Conservation (phyloP, 2,113 vertebrate genomes). For the Calyptommatus sinebrachiatus region DNA sequence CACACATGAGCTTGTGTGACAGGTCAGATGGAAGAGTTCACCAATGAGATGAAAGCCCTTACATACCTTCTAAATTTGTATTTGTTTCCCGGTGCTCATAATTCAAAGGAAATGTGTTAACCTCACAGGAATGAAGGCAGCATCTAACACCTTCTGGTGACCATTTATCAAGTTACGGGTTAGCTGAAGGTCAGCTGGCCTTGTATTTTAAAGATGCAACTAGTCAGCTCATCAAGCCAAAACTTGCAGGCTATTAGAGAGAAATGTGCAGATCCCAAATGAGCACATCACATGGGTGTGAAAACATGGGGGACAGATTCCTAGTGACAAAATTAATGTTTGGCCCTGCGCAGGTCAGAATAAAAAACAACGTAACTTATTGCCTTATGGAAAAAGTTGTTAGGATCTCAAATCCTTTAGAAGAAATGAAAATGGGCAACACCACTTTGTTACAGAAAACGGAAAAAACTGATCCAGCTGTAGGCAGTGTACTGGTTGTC, state of each 20-base stretch:
- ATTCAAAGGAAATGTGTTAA: slow-evolving; percentile 33
- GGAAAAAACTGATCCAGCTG: too few relatives aligned
- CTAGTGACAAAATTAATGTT: slow-evolving; percentile 6
- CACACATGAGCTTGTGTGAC: background rate
- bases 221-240: slow-evolving; percentile 32
- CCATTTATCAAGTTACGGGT: slow-evolving; percentile 44
- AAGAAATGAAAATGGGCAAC: too few relatives aligned
- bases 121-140: slow-evolving; percentile 26
- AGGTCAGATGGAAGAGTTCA: background rate
- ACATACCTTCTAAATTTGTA: slow-evolving; percentile 17
- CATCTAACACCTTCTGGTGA: slow-evolving; percentile 37
- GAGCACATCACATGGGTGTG: slow-evolving; percentile 5
- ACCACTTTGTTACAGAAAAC: too few relatives aligned
- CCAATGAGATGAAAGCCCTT: background rate
- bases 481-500: background rate
- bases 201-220: slow-evolving; percentile 22
- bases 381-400: background rate
- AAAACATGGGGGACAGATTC: slow-evolving; percentile 13
- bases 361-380: background rate
- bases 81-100: slow-evolving; percentile 17
- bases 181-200: slow-evolving; percentile 41
- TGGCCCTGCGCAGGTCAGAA: background rate
- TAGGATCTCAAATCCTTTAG: too few relatives aligned
- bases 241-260: slow-evolving; percentile 3
- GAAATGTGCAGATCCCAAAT: slow-evolving; percentile 13